phyloP scores from a whole-genome alignment of 1,140 invertebrate species.

The Eufriesea mexicana region DNA sequence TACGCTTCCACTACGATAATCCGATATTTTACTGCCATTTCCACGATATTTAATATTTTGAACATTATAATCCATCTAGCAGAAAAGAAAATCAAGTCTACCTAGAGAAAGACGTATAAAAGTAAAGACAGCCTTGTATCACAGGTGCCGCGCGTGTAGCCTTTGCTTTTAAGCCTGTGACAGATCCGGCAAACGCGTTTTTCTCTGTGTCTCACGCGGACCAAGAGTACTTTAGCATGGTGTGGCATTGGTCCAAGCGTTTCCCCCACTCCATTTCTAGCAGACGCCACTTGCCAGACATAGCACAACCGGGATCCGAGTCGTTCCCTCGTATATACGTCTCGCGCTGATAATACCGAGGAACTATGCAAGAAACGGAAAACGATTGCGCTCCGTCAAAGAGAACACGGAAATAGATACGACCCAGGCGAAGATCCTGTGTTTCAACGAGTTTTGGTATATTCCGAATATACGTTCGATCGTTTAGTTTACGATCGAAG shows the following conservation, averaged over 20 bases:
- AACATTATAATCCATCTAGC: background rate
- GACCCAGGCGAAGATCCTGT: background rate
- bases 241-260: conserved; percentile 69
- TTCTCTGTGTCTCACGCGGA: conserved; percentile 43
- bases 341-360: conserved; percentile 40
- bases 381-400: conserved; percentile 18
- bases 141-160: conserved; percentile 7
- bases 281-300: conserved; percentile 56
- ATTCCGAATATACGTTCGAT: background rate
- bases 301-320: conserved; percentile 8
- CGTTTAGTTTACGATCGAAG: too few relatives aligned
- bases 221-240: conserved; percentile 59
- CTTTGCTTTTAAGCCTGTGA: conserved; percentile 41
- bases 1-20: too few relatives aligned
- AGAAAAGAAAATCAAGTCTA: background rate
- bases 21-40: background rate
- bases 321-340: conserved; percentile 14
- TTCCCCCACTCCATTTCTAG: conserved; percentile 35
- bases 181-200: conserved; percentile 38
- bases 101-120: background rate
- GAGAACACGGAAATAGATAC: conserved; percentile 1
- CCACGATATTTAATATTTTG: too few relatives aligned
- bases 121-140: conserved; percentile 8
- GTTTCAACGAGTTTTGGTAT: background rate
- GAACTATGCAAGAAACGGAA: conserved; percentile 30